phyloP scores from a whole-genome alignment of 1,140 invertebrate species.

The Cydia amplana region DNA sequence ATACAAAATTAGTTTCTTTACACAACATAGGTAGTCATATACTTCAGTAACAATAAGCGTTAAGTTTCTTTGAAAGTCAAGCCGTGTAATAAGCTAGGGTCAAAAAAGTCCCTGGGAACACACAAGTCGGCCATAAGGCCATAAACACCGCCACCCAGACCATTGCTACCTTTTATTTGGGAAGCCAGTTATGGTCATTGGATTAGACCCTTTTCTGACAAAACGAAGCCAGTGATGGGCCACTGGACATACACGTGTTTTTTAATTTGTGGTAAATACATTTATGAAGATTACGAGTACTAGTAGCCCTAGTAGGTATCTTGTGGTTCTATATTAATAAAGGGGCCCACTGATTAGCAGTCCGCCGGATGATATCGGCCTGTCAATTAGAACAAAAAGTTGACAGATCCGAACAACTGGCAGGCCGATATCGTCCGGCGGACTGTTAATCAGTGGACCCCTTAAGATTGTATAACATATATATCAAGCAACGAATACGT shows the following conservation, averaged over 20 bases:
- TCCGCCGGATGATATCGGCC: no score
- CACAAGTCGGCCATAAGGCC: conserved; percentile 43
- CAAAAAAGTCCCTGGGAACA: conserved; percentile 40
- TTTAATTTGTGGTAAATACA: not conserved
- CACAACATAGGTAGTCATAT: not conserved
- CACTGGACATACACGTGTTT: conserved; percentile 3
- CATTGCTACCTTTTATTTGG: conserved; percentile 46
- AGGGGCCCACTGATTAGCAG: no score
- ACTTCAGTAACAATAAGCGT: not conserved
- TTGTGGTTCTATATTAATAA: no score
- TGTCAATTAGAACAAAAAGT: no score
- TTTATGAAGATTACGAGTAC: no score
- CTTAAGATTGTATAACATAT: no score
- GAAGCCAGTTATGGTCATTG: conserved; percentile 33
- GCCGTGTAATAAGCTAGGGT: conserved; percentile 1
- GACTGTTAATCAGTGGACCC: no score
- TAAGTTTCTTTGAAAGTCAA: conserved; percentile 9
- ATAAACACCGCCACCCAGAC: conserved; percentile 53
- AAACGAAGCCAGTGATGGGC: conserved; percentile 4
- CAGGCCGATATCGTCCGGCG: no score
- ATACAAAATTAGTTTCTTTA: not conserved
- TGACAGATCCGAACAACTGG: no score
- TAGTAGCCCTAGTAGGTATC: not conserved
- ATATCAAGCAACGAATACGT: no score
- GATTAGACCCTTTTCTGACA: conserved; percentile 18